Evolutionary conservation across 2,113 vertebrate genomes (phyloP), one percentile per base, ranked within the genome.

Genomic region (Poeciliopsis retropinna): DNA sequence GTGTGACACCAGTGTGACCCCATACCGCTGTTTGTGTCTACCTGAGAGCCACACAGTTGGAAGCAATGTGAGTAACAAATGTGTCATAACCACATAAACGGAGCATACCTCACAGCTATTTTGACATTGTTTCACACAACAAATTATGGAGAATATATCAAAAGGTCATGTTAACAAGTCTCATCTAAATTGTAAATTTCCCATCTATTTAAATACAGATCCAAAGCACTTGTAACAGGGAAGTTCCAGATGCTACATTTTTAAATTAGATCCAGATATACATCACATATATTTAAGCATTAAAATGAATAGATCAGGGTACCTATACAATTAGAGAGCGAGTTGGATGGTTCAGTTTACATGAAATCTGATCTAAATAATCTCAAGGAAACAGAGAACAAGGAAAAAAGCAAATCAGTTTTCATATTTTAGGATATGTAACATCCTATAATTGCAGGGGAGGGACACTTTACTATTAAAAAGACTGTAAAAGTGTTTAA

Each of bases 21-120:
- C 95, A 0, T 98, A 97, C 75, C 91, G 81, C 64, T 98, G 97
- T 28, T 64, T 94, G 39, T 99, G 96, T 32, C 51, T 95, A 39
- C 88, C 85, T 64, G 94, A 96, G 78, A 97, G 96, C 84, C 94
- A 96, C 90, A 95, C 96, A 8, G 88, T 94, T 73, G 97, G 97
- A 86, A 88, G 88, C 85, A 96, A 96, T 4, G 97, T 99, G 87
- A 97, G 97, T 95, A 75, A 76, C 29, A 66, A 63, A 67, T 28
- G 34, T 31, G 1, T 62, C 0, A 51, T 31, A 30, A 31, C 4
- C 30, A 17, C 10, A 61, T 13, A 67, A 15, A 29, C 1, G 10
- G 41, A 22, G 30, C 13, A 22, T 15, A 60, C 22, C 64, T 28
- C 64, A 68, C 22, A 30, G 15, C 61, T 4, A 12, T 25, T 57